Base-by-base conservation (phyloP, 1,140 invertebrate genomes). In the Ganaspis sp. region DNA sequence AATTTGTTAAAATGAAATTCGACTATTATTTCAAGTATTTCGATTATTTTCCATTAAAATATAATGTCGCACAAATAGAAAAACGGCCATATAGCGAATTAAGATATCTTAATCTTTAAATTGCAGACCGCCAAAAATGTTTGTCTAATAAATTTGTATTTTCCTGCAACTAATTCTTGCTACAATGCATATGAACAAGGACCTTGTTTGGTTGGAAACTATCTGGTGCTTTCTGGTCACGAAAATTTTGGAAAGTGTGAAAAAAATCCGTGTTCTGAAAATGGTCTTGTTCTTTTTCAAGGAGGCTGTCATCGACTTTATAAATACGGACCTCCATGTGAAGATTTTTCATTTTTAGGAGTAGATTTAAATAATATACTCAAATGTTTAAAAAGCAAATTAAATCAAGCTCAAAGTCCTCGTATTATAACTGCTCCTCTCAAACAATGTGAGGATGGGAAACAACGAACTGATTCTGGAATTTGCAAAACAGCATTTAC, bases 111-210 rank as follows among this genome's bases (percentile, higher is more conserved):
- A 8, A 9, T 23, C 53, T 21, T 21, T 45, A 45, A 45, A 6
- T 34, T 34, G 29, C 29, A 34, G 29, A 34, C 29, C 6, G 29
- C 2, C 29, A 4, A 45, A 45, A 45, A 9, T 0, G 15, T 12
- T 45, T 45, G 29, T 34, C 29, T 6, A 2, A 34, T 34, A 34
- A 34, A 92, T 78, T 69, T 95, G 0, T 95, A 93, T 82, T 92
- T 94, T 81, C 93, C 94, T 11, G 80, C 87, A 19, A 92, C 91
- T 5, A 90, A 94, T 76, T 88, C 85, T 1, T 95, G 95, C 76
- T 92, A 92, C 88, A 90, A 92, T 64, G 93, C 93, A 0, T 95
- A 92, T 77, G 87, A 87, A 19, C 92, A 92, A 83, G 95, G 94
- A 0, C 94, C 94, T 0, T 95, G 95, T 83, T 53, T 84, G 4